These are phyloP conservation scores for Bryconaethiops microstoma DNA, from an alignment of 2,797 vertebrate species.

Conservation along the genomic window DNA sequence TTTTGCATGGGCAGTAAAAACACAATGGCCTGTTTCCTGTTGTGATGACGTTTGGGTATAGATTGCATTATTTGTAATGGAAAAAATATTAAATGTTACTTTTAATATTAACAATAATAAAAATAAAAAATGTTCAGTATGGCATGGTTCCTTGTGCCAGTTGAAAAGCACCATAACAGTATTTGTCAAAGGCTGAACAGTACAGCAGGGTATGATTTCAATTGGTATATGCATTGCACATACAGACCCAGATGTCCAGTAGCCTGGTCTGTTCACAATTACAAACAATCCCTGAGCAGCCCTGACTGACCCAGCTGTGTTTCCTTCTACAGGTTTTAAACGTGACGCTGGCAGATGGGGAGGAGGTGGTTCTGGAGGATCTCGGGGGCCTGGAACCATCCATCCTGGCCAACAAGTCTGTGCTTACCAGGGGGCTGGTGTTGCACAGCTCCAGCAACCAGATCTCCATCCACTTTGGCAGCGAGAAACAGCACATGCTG, in stretches of 20 bases:
- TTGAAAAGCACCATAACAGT: too few relatives aligned
- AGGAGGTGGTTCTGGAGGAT: constrained; percentile 87
- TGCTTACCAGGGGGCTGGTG: constrained; percentile 87
- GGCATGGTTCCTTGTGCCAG: too few relatives aligned
- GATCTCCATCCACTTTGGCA: constrained; percentile 87
- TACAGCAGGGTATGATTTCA: too few relatives aligned
- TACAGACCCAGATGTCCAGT: not conserved
- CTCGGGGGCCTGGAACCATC: constrained; percentile 83
- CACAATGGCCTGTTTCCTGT: too few relatives aligned
- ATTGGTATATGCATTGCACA: not conserved
- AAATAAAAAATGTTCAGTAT: too few relatives aligned
- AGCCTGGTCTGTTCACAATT: not conserved
- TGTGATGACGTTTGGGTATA: too few relatives aligned
- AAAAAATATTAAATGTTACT: too few relatives aligned
- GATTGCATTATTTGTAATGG: too few relatives aligned
- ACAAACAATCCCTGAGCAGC: not conserved
- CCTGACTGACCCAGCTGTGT: not conserved
- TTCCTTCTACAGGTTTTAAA: constrained; percentile 84
- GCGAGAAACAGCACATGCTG: constrained; percentile 73
- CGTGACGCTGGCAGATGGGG: constrained; percentile 85
- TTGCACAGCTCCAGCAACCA: constrained; percentile 93
- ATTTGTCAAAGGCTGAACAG: too few relatives aligned
- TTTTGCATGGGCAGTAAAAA: too few relatives aligned
- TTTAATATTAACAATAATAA: too few relatives aligned
- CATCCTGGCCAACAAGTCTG: constrained; percentile 90